These are phyloP conservation scores for Penaeus chinensis DNA, from an alignment of 1,140 invertebrate species.

Conservation along the genomic window DNA sequence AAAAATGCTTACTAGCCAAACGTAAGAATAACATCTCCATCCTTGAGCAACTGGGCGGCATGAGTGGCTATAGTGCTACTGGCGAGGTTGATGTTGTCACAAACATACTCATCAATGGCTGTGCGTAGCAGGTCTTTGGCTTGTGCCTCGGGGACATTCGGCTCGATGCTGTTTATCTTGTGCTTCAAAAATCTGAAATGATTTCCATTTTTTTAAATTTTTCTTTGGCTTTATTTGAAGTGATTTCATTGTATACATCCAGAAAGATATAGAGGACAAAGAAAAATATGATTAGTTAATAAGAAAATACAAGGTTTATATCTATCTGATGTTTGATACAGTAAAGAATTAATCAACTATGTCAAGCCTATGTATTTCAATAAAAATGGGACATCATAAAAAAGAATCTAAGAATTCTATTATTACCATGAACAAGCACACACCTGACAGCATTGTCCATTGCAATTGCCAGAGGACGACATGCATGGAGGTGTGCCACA, in stretches of 20 bases:
- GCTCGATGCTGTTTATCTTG: constrained; percentile 50
- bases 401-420: not conserved
- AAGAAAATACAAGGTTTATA: no score
- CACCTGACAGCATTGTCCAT: constrained; percentile 58
- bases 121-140: constrained; percentile 51
- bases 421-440: not conserved
- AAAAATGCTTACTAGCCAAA: constrained; percentile 51
- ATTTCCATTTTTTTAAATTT: not conserved
- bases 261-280: not conserved
- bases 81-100: constrained; percentile 49
- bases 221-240: not conserved
- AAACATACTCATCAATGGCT: constrained; percentile 41
- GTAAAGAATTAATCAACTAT: no score
- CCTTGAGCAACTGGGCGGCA: constrained; percentile 35
- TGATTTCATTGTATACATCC: not conserved
- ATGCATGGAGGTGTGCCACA: constrained; percentile 47
- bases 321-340: no score
- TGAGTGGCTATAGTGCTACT: constrained; percentile 45
- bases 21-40: constrained; percentile 49
- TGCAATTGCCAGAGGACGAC: constrained; percentile 45
- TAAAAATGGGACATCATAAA: not conserved
- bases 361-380: not conserved
- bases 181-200: constrained; percentile 45
- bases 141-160: constrained; percentile 45
- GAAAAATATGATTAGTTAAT: no score